Base-by-base conservation (phyloP, 1,140 invertebrate species). In the Lethrus apterus region DNA sequence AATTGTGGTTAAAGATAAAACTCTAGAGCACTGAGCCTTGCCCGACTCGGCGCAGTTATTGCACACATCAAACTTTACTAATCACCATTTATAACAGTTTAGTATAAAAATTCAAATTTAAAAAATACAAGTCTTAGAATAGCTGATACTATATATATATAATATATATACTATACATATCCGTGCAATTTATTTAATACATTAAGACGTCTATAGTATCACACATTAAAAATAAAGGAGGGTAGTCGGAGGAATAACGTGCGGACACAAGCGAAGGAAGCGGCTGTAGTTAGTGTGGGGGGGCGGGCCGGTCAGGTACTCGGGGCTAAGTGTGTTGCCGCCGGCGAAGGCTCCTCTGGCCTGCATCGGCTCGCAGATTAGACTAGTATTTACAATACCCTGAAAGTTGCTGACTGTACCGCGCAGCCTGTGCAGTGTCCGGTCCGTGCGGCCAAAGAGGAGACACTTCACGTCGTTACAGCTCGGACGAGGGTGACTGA, bases 101-200 rank as follows among this genome's bases (percentile, higher is more conserved):
- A 66, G 64, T 66, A 66, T 66, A 66, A 66, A 66, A 66, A 65
- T 66, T 66, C 63, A 66, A 66, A 66, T 66, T 66, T 64, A 65
- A 66, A 66, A 66, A 65, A 66, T 66, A 65, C 64, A 66, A 65
- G 61, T 64, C 61, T 65, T 60, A 65, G 59, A 66, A 64, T 66
- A 66, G 62, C 63, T 62, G 62, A 64, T 64, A 65, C 60, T 65
- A 64, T 60, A 57, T 62, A 59, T 61, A 59, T 54, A 59, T n/a
- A n/a, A n/a, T n/a, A n/a, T n/a, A 65, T 63, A 65, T 60, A 62
- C 59, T 65, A 65, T 65, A 65, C 61, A 65, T 63, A 63, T 65
- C 54, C 63, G 61, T 65, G 63, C 59, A 64, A 62, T 65, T 63
- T 44, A 55, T 62, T 65, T 60, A 61, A 64, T 63, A 62, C 55